phyloP scores from a whole-genome alignment of 2,888 invertebrate genomes.

The Drosophila helvetica region DNA sequence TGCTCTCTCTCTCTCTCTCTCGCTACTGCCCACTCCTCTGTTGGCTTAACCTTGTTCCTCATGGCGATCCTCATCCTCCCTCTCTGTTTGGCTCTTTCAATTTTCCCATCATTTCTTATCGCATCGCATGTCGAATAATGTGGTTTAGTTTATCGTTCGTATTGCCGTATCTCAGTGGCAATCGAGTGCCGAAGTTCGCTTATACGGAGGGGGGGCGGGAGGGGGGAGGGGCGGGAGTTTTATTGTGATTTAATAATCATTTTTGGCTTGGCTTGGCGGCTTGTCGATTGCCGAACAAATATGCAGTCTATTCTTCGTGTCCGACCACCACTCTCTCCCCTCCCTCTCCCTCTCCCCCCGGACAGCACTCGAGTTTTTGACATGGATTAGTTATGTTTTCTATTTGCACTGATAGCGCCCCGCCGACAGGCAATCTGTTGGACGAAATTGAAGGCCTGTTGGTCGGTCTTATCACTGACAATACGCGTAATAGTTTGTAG shows the following conservation, averaged over 20 bases:
- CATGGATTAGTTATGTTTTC: constrained; percentile 58
- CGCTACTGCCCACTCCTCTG: background rate
- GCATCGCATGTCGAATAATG: background rate
- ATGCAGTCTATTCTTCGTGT: background rate
- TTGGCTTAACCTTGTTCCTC: constrained; percentile 26
- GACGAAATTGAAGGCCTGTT: constrained; percentile 41
- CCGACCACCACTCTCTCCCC: too few relatives aligned
- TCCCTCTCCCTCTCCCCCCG: constrained; percentile 6
- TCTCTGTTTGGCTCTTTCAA: background rate
- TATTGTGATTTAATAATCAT: constrained; percentile 42
- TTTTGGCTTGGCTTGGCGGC: background rate
- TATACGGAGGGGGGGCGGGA: background rate
- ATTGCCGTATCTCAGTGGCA: constrained; percentile 28
- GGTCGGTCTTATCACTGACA: background rate
- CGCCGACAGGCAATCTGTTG: background rate
- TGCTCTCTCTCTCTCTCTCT: too few relatives aligned
- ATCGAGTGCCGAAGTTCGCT: constrained; percentile 48
- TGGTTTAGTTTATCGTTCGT: constrained; percentile 28
- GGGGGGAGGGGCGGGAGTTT: background rate
- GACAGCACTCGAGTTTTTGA: constrained; percentile 43
- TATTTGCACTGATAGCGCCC: constrained; percentile 50
- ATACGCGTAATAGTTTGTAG: background rate
- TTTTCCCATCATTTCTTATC: background rate
- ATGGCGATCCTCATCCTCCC: background rate
- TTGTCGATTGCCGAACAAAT: constrained; percentile 9